phyloP scores from a whole-genome alignment of 1,140 invertebrate species.

The Probaryconus sp. region DNA sequence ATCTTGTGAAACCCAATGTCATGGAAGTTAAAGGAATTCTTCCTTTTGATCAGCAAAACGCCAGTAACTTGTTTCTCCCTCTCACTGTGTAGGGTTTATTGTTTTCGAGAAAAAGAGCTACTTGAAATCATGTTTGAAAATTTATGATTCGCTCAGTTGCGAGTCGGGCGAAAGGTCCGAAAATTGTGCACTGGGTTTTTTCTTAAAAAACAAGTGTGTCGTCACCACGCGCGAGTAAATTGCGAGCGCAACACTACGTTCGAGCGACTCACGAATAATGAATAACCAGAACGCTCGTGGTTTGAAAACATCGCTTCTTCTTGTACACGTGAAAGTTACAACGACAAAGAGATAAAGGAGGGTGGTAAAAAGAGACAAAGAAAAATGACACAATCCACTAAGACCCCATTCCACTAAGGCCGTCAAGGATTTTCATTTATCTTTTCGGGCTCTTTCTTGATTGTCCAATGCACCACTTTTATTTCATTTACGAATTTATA shows the following conservation, averaged over 20 bases:
- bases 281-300: constrained; percentile 55
- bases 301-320: constrained; percentile 57
- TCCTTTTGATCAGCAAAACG: background rate
- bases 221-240: constrained; percentile 38
- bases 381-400: constrained; percentile 56
- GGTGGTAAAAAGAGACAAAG: constrained; percentile 55
- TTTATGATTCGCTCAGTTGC: constrained; percentile 5
- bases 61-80: background rate
- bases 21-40: constrained; percentile 15
- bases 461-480: no score
- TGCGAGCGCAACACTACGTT: constrained; percentile 40
- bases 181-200: constrained; percentile 21
- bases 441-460: constrained; percentile 36
- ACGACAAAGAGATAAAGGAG: constrained; percentile 53
- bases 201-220: constrained; percentile 3
- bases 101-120: background rate
- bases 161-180: constrained; percentile 6
- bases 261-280: constrained; percentile 60
- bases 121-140: constrained; percentile 28
- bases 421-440: constrained; percentile 51
- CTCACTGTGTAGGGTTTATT: background rate
- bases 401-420: constrained; percentile 32
- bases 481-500: no score
- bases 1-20: constrained; percentile 29
- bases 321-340: constrained; percentile 55